Evolutionary conservation across 2,888 invertebrate genomes (phyloP), one percentile per base, ranked within the genome.

Genomic region (Ectemnius continuus): DNA sequence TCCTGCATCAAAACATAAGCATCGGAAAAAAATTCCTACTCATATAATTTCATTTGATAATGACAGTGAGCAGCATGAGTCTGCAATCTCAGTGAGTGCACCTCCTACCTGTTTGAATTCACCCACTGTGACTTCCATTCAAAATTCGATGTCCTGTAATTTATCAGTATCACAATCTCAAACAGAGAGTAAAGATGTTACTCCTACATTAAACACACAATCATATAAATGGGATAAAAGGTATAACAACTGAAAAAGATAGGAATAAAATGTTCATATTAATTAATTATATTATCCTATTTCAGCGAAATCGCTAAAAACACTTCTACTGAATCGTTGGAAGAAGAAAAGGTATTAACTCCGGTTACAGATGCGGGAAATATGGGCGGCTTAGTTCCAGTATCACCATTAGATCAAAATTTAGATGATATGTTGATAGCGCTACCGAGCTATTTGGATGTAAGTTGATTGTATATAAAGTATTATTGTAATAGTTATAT

Each of bases 21-120:
- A 91, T 73, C 93, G 92, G 83, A 93, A 92, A 87, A 93, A 93
- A 88, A 93, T 94, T 61, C 93, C 93, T 20, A 92, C 93, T n/a
- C 93, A 94, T 84, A 92, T 95, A 81, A 94, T 95, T 73, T 94
- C 94, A 52, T 95, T 95, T 90, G 95, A 95, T 86, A 94, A 94
- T 70, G 94, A 94, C 69, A 93, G 93, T 46, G 84, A 85, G 56
- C 88, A 87, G n/a, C 84, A 86, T 18, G 81, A 90, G 60, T 80
- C 90, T 6, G 73, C 81, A 48, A 79, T 81, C 36, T 93, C 93
- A 85, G 92, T 91, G 56, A 94, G 94, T 88, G 94, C 94, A 28
- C 94, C 94, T 4, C 92, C 94, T 0, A 94, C 94, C 16, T 94
- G 94, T 80, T 91, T 94, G 1, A 94, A 93, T 85, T 94, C 94